Evolutionary conservation across 2,888 invertebrate species (phyloP).

Genomic region (Ligdia adustata): DNA sequence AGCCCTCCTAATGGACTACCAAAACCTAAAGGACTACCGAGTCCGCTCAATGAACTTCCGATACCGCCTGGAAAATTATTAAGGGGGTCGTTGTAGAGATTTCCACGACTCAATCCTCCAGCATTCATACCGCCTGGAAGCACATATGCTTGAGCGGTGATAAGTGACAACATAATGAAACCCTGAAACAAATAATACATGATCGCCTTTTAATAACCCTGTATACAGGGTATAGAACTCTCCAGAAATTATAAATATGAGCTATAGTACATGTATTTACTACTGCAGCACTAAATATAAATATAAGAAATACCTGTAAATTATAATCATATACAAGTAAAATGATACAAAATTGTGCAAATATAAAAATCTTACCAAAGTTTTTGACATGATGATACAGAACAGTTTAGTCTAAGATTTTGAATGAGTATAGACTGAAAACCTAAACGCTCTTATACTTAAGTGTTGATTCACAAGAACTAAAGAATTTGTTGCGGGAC

Average conservation of each 20-base stretch:
- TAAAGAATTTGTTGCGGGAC: conserved; percentile 8
- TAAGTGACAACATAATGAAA: not conserved
- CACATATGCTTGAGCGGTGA: conserved; percentile 1
- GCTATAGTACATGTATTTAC: no score
- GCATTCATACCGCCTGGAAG: not conserved
- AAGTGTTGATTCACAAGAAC: conserved; percentile 11
- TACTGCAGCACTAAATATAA: not conserved
- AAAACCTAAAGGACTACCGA: not conserved
- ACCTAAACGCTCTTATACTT: conserved; percentile 10
- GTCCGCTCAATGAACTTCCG: conserved; percentile 1
- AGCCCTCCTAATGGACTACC: not conserved
- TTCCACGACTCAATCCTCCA: conserved; percentile 1
- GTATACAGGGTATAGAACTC: no score
- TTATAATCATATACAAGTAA: not conserved
- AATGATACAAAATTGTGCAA: not conserved
- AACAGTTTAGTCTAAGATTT: not conserved
- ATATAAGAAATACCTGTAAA: conserved; percentile 4
- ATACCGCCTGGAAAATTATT: conserved; percentile 3
- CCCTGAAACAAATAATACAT: no score
- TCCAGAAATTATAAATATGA: no score
- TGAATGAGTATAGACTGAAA: not conserved
- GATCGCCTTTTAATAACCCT: no score
- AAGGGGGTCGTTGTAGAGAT: not conserved
- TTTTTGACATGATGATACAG: conserved; percentile 4
- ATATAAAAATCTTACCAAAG: conserved; percentile 6